Base-by-base conservation (phyloP, 1,140 invertebrate genomes). In the Marisa cornuarietis region DNA sequence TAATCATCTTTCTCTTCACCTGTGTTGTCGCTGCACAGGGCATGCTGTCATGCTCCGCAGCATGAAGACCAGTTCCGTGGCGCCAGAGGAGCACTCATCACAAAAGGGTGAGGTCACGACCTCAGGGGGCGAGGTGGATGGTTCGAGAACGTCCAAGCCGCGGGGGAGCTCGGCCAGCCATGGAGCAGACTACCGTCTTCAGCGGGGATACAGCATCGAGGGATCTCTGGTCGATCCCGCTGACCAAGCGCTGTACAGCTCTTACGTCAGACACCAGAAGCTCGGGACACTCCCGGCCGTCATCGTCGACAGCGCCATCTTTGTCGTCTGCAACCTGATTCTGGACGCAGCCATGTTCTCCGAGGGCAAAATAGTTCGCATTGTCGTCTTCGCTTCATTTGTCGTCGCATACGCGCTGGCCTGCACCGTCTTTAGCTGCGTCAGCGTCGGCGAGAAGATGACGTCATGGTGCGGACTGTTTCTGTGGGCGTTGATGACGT, bases 211-310 rank as follows among this genome's bases (percentile, higher is more conserved):
- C 14, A 26, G 31, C 22, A 26, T 24, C 22, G 66, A 62, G 13
- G 62, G 76, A 62, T 71, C 78, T 71, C 52, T 42, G 49, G 85
- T 85, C 22, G 94, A 94, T 81, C 85, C 91, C 26, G 92, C 93
- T 63, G 92, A 95, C 71, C 95, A 96, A 87, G 92, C 93, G 84
- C 92, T 96, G 0, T 96, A 96, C 89, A 93, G 94, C 81, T 93
- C 93, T 63, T 96, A 96, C 87, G 95, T 94, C 66, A 91, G 94
- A 68, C 93, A 95, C 81, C 95, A 96, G 87, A 93, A 95, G 79
- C 93, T 95, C 72, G 93, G 94, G 52, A 95, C 95, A n/a, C 90
- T 96, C n/a, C 93, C 94, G 83, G 95, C 94, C 84, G 94, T 96
- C 87, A 91, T 96, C 0, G 88, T 93, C 20, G 93, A 94, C 58